Percentiles rank a stretch among this genome's conserved stretches.
phyloP scores from a whole-genome alignment of 2,888 invertebrate genomes.

The Lycocerus yunnanus region DNA sequence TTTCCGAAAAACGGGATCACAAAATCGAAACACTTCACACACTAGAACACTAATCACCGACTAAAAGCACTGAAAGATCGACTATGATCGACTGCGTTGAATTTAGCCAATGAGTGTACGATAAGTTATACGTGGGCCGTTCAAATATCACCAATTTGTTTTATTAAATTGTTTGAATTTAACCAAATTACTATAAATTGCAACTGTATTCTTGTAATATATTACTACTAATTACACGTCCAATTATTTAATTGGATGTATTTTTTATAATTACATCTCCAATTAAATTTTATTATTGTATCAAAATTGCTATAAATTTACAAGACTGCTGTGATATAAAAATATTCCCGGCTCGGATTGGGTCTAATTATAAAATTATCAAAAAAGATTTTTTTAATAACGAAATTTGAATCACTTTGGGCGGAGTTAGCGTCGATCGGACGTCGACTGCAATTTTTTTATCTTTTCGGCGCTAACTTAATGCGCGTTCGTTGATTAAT shows the following conservation, averaged over 20 bases:
- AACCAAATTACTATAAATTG: background rate
- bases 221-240: background rate
- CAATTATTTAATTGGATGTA: background rate
- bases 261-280: background rate
- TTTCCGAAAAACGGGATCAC: background rate
- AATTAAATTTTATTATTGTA: background rate
- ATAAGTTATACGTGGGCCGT: background rate
- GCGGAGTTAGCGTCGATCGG: background rate
- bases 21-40: conserved; percentile 7
- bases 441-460: background rate
- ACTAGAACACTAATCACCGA: background rate
- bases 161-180: background rate
- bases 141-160: background rate
- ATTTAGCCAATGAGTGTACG: background rate
- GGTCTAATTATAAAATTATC: background rate
- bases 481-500: background rate
- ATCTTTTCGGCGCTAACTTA: background rate
- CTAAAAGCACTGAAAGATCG: background rate
- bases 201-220: background rate
- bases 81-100: background rate
- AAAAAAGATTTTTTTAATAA: background rate
- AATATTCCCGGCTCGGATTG: background rate
- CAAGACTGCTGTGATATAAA: background rate
- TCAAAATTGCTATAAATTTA: too few species aligned
- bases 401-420: background rate